These are phyloP conservation scores for Rhabdomys pumilio DNA, from an alignment of 2,797 vertebrate species.

Conservation along the genomic window DNA sequence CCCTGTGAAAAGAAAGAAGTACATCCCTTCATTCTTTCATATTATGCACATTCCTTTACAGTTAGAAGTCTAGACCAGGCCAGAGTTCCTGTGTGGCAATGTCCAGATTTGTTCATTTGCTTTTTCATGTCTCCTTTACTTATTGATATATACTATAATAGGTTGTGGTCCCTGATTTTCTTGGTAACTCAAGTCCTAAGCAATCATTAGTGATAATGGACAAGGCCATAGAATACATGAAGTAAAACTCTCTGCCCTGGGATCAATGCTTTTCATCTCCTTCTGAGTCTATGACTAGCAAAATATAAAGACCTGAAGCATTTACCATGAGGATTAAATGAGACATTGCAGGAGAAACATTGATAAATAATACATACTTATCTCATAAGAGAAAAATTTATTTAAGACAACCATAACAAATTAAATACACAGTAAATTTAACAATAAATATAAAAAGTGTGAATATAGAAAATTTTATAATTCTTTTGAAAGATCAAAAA, in stretches of 20 bases:
- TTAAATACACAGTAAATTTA: conserved; percentile 24
- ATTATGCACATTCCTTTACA: background rate
- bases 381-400: background rate
- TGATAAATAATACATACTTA: background rate
- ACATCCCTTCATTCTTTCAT: background rate
- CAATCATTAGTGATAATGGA: background rate
- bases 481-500: background rate
- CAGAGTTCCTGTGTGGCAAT: background rate
- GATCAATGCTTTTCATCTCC: background rate
- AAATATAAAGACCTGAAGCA: background rate
- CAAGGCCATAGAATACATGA: background rate
- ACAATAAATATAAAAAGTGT: background rate
- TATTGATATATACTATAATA: background rate
- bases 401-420: conserved; percentile 18
- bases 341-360: background rate
- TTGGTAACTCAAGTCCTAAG: background rate
- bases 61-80: background rate
- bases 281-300: background rate
- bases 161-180: background rate
- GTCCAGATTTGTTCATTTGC: background rate
- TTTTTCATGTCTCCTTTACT: background rate
- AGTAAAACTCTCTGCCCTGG: background rate
- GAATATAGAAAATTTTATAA: background rate
- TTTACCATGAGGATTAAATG: background rate
- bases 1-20: background rate